Evolutionary conservation across 1,140 invertebrate species (phyloP), one percentile per base, ranked within the genome.

Genomic region (Pogonognathellus flavescens): DNA sequence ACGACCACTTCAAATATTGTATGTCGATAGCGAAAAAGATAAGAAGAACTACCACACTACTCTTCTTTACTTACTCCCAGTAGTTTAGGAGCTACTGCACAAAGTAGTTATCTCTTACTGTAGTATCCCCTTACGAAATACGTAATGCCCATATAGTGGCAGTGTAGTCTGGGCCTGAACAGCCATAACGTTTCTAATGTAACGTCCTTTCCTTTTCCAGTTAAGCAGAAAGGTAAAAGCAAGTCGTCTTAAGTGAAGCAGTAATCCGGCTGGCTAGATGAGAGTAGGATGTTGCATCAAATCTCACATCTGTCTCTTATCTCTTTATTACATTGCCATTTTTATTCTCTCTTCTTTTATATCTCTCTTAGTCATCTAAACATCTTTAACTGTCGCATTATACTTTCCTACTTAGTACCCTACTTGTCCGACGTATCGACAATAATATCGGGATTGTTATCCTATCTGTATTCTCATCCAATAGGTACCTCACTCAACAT

Each of bases 361-460:
- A 76, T 76, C 70, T 50, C 41, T 50, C 25, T 76, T 76, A 50
- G 16, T 50, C 70, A 76, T 76, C 70, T 50, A 76, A 76, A 76
- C 70, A 76, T 76, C 70, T 76, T 76, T 76, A 76, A 76, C 70
- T 76, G n/a, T 50, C 70, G 41, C 70, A 76, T 76, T 41, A n/a
- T n/a, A 76, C 31, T 76, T n/a, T 76, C 70, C 16, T 76, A 76
- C 41, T 76, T 49, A 76, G 6, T 49, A 76, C 70, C 25, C 11
- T 76, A 31, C 70, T 76, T 76, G 9, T 14, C 9, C 22, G 25
- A 60, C 59, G 10, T 20, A 6, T n/a, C 55, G 6, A 6, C 31
- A 41, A 1, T 41, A 41, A 41, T 41, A 41, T 41, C 31, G 2
- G 31, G 31, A 41, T 41, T 59, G 0, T 59, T 0, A n/a, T 18